Percentiles rank a stretch among this genome's conserved stretches.
Evolutionary conservation across 2,888 invertebrate species (phyloP).

Genomic region (Cataglyphis rosenhaueri): DNA sequence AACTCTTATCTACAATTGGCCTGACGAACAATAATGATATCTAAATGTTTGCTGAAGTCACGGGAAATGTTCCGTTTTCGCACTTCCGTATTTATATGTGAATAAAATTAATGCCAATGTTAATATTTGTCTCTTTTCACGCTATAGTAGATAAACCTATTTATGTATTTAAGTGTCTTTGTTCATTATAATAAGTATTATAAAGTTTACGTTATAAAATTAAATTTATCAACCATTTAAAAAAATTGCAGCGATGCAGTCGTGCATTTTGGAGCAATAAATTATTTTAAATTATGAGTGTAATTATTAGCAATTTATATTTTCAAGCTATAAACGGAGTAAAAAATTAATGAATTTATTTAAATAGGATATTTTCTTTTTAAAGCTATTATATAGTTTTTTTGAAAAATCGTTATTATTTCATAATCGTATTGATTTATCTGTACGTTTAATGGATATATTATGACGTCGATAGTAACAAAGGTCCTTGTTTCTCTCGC

Average conservation of each 20-base stretch:
- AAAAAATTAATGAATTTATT: background rate
- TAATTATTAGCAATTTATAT: background rate
- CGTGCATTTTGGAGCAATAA: background rate
- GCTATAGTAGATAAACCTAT: background rate
- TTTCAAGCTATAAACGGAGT: background rate
- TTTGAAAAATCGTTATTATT: background rate
- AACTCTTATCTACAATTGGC: slow-evolving; percentile 26
- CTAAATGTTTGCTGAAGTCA: slow-evolving; percentile 33
- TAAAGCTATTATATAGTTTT: background rate
- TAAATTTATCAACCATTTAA: background rate
- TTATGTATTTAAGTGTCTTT: background rate
- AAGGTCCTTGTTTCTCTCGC: background rate
- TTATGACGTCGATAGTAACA: slow-evolving; percentile 27
- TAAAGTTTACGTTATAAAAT: background rate
- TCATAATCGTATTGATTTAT: slow-evolving; percentile 16
- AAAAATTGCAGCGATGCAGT: background rate
- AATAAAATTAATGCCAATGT: slow-evolving; percentile 15
- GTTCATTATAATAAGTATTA: background rate
- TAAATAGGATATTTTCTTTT: background rate
- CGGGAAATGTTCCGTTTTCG: slow-evolving; percentile 13
- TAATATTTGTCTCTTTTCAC: slow-evolving; percentile 27
- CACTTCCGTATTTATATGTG: background rate
- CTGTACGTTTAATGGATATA: slow-evolving; percentile 32
- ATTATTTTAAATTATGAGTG: background rate
- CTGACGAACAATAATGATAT: slow-evolving; percentile 45